Base-by-base conservation (phyloP, 2,797 vertebrate genomes). In the Mastacembelus armatus region DNA sequence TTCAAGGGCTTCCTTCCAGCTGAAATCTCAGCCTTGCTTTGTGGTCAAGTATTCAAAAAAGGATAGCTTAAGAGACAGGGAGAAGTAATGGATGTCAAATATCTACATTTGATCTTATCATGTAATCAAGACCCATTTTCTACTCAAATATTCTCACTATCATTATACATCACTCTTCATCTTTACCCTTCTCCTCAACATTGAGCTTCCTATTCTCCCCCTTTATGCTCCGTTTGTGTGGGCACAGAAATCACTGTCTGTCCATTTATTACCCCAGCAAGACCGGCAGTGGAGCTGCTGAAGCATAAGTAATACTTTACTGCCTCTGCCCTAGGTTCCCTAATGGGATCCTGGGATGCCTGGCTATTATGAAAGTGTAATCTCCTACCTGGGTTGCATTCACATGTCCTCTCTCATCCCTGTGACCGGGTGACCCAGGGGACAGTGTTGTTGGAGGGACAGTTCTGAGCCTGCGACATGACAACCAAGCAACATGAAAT, bases 361-460 rank as follows among this genome's bases (percentile, higher is more conserved):
- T 26, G 35, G 27, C 76, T 75, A 88, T 83, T 71, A 80, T 73
- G 66, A 77, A 63, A 51, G 56, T 44, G 48, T 83, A 75, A 85
- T 86, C 67, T 85, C 87, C 74, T 87, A 93, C 92, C 91, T 89
- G 63, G 36, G 63, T 71, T 56, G 51, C 77, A 58, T 70, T 77
- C 57, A 57, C 56, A 77, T 12, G 5, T 83, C 75, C 58, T 43
- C 63, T 52, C 52, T 51, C 59, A 60, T 68, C 74, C 57, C 59
- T n/a, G 43, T 80, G 76, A 83, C 77, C 43, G 26, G 49, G 51
- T 71, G 74, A 77, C 79, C 80, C 78, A 55, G 24, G 69, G 80
- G 73, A 74, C 1, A 44, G 52, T 21, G 40, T 43, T 29, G 61
- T 7, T 12, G 66, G 79, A 85, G 36, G 49, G 83, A 80, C 80